Base-by-base conservation (phyloP, 2,797 vertebrate species). In the Glossophaga mutica region DNA sequence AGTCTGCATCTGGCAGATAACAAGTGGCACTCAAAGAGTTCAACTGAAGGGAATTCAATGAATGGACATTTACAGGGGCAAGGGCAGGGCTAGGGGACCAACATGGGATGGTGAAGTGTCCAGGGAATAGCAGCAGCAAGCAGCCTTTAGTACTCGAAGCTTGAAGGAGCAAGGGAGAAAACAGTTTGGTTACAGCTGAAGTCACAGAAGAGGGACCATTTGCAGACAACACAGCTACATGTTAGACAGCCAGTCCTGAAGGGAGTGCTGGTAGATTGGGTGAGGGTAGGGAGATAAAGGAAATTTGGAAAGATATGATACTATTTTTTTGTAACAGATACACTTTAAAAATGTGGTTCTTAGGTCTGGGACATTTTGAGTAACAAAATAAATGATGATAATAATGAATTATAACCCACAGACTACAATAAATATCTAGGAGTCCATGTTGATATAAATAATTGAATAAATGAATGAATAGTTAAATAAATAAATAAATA, bases 381-480 rank as follows among this genome's bases (percentile, higher is more conserved):
- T 48, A 10, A 78, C 67, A 86, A 78, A 76, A 59, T 91, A 85
- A 77, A 83, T 82, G 70, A 73, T 59, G 44, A 89, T 32, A 46
- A 89, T 32, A 46, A 32, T 79, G 6, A 34, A 71, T 78, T 14
- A 82, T 73, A 87, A 52, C 12, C 32, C 34, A 59, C 39, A 79
- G 29, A 90, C 32, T 87, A 68, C 12, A 94, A 32, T 90, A 78
- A 93, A 62, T 78, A 52, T 52, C 65, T 34, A 79, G 6, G 39
- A 52, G 3, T 68, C 7, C 15, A 50, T 57, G 32, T 24, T 46
- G 21, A 77, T 82, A 87, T 67, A 94, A 95, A 81, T 55, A 83
- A 50, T 77, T 77, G 48, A 95, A 52, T 76, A 42, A 89, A 26
- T 52, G 16, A 83, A 82, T 59, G 50, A 68, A 57, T 24, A 37